These are phyloP conservation scores for Salticus scenicus DNA, from an alignment of 2,888 invertebrate species.

Conservation along the genomic window DNA sequence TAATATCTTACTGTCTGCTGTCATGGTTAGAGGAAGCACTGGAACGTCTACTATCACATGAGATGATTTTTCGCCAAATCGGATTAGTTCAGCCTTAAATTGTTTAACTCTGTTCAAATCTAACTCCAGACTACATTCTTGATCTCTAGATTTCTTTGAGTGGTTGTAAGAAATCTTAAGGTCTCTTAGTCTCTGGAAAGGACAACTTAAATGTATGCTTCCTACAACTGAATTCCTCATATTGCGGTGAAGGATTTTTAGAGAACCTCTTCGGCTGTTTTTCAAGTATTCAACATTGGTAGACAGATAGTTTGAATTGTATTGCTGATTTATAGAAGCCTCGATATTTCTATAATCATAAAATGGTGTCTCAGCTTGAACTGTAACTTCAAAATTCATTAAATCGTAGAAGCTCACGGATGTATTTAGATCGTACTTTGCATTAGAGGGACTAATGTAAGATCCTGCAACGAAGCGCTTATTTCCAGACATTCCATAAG, in stretches of 20 bases:
- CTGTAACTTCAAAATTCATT: conserved; percentile 30
- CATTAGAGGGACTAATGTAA: conserved; percentile 39
- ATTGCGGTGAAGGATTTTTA: conserved; percentile 35
- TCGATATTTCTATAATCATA: conserved; percentile 37
- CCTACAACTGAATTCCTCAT: conserved; percentile 31
- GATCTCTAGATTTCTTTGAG: conserved; percentile 31
- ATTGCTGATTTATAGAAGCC: conserved; percentile 34
- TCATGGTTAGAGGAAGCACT: conserved; percentile 38
- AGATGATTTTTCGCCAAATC: conserved; percentile 32
- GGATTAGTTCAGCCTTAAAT: conserved; percentile 48
- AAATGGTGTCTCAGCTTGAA: conserved; percentile 48
- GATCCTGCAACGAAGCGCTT: conserved; percentile 30
- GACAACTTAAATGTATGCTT: conserved; percentile 35
- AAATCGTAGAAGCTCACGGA: not conserved
- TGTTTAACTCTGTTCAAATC: conserved; percentile 52
- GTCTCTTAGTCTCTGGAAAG: conserved; percentile 32
- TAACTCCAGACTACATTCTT: conserved; percentile 43
- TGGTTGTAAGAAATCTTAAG: conserved; percentile 42
- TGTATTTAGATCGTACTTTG: conserved; percentile 37
- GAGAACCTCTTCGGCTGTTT: conserved; percentile 34
- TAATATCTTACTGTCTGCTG: conserved; percentile 33
- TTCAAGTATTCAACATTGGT: conserved; percentile 31
- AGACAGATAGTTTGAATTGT: conserved; percentile 23
- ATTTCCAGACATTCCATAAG: conserved; percentile 31
- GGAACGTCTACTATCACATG: conserved; percentile 51